A percentile compares a stretch with the other conserved stretches of the same genome.
Evolutionary conservation across 2,113 vertebrate genomes (phyloP).

Genomic region (Tapirus terrestris): DNA sequence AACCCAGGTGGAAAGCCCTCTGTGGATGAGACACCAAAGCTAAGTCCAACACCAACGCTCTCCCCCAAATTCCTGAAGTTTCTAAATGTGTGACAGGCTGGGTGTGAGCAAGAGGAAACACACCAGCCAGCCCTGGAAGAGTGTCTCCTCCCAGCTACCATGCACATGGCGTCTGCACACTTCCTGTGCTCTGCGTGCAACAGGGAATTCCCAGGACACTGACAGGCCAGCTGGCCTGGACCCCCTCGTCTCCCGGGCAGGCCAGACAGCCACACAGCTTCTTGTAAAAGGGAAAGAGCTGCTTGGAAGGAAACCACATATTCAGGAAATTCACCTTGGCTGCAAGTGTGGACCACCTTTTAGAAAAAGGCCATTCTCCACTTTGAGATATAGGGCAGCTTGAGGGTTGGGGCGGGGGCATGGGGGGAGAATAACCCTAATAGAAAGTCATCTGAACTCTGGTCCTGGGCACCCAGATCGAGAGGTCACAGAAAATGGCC

Average conservation of each 20-base stretch:
- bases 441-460: not conserved
- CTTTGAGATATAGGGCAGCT: not conserved
- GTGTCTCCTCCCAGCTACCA: not conserved
- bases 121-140: not conserved
- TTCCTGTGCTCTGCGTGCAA: not conserved
- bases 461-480: not conserved
- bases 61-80: not conserved
- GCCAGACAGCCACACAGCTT: not conserved
- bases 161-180: accelerated
- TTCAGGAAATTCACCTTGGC: not conserved
- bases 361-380: not conserved
- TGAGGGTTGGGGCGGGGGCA: not conserved
- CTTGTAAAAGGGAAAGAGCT: not conserved
- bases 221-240: not conserved
- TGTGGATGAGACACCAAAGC: not conserved
- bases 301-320: not conserved
- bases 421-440: not conserved
- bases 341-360: not conserved
- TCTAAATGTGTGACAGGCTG: not conserved
- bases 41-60: not conserved
- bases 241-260: no score
- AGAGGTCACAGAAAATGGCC: not conserved
- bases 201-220: not conserved
- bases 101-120: not conserved
- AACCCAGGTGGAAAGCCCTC: not conserved